Conservation (phyloP, 1,140 invertebrate species). For the Anastatus disparis region DNA sequence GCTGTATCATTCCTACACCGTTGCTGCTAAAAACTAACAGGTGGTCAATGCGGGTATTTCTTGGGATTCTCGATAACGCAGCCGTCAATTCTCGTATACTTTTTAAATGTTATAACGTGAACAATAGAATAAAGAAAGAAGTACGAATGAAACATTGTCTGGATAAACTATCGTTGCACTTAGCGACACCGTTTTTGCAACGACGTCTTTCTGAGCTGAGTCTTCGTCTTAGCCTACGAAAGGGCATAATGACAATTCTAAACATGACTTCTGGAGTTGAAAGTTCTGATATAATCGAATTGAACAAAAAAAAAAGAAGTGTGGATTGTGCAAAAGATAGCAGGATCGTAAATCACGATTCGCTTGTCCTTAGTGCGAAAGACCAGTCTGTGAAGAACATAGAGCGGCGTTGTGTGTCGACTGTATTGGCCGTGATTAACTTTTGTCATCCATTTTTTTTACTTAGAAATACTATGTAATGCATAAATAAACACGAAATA, state of each 20-base stretch:
- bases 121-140: neutral
- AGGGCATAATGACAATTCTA: constrained; percentile 27
- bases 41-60: constrained; percentile 53
- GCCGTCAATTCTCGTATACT: constrained; percentile 35
- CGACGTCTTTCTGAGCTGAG: neutral
- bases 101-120: neutral
- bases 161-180: constrained; percentile 10
- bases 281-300: neutral
- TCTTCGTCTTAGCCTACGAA: constrained; percentile 8
- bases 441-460: neutral
- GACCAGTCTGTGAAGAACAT: constrained; percentile 34
- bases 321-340: constrained; percentile 3
- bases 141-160: constrained; percentile 3
- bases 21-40: constrained; percentile 50
- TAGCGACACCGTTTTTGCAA: constrained; percentile 18
- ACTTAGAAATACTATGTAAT: neutral
- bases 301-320: constrained; percentile 13
- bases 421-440: neutral
- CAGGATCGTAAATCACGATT: constrained; percentile 9
- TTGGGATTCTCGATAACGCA: constrained; percentile 39
- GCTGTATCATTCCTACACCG: constrained; percentile 56
- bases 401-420: constrained; percentile 19
- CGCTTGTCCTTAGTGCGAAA: constrained; percentile 20
- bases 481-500: neutral
- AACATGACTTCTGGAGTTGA: neutral